A percentile compares a stretch with the other conserved stretches of the same genome.
Evolutionary conservation across 2,888 invertebrate genomes (phyloP).

Genomic region (Cepaea hortensis): DNA sequence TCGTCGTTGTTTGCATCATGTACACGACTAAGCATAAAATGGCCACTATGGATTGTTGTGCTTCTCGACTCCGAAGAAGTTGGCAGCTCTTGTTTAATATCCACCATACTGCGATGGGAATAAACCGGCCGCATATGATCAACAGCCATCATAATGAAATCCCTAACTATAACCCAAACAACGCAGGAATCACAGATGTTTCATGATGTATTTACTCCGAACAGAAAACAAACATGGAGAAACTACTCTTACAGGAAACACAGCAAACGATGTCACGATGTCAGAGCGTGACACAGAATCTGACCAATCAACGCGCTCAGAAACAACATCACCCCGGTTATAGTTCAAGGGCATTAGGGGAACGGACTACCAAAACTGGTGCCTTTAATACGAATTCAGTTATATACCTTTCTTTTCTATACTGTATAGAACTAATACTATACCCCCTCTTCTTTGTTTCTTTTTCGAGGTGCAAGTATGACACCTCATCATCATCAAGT

Average conservation of each 20-base stretch:
- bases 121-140: constrained; percentile 41
- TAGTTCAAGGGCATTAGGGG: constrained; percentile 45
- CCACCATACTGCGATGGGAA: constrained; percentile 49
- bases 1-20: constrained; percentile 90
- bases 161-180: neutral
- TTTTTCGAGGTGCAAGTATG: too few relatives aligned
- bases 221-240: neutral
- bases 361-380: constrained; percentile 4
- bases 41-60: constrained; percentile 91
- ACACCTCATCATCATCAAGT: too few relatives aligned
- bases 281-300: constrained; percentile 48
- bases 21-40: constrained; percentile 98
- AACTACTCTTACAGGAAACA: neutral
- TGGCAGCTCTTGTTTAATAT: constrained; percentile 45
- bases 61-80: neutral
- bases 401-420: too few relatives aligned
- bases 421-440: too few relatives aligned
- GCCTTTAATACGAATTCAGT: neutral
- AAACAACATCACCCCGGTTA: neutral
- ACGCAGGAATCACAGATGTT: neutral
- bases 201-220: neutral
- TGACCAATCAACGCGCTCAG: constrained; percentile 53
- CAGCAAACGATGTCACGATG: constrained; percentile 38
- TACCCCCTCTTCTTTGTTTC: too few relatives aligned
- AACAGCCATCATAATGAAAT: constrained; percentile 50